A percentile compares a stretch with the other conserved stretches of the same genome.
Conservation (phyloP, 2,888 invertebrate genomes). For the Pterostichus madidus region DNA sequence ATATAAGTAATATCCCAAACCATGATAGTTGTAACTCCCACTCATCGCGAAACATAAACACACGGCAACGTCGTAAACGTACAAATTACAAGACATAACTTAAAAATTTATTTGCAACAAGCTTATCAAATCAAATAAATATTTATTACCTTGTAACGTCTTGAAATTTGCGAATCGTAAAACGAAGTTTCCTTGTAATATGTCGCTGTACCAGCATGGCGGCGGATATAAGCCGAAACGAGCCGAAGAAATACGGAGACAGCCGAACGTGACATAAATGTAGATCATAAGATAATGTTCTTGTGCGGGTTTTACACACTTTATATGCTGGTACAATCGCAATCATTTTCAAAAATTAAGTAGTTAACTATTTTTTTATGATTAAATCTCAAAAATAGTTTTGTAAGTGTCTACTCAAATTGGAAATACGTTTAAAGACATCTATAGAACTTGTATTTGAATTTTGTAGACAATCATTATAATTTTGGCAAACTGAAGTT, state of each 20-base stretch:
- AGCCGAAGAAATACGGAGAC: slow-evolving; percentile 20
- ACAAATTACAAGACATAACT: slow-evolving; percentile 64
- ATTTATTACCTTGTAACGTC: slow-evolving; percentile 65
- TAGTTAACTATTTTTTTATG: neutral
- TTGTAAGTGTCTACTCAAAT: no score
- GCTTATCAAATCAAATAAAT: slow-evolving; percentile 66
- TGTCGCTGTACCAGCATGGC: slow-evolving; percentile 57
- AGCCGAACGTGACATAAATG: slow-evolving; percentile 21
- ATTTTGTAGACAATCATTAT: no score
- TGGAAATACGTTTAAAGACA: no score
- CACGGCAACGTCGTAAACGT: slow-evolving; percentile 59
- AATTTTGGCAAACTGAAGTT: no score
- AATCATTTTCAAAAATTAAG: neutral
- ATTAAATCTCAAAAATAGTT: no score
- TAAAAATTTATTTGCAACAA: slow-evolving; percentile 64
- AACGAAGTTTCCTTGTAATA: slow-evolving; percentile 54
- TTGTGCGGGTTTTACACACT: neutral
- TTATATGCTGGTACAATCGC: slow-evolving; percentile 36
- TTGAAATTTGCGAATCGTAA: slow-evolving; percentile 65
- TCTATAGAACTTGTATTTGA: no score
- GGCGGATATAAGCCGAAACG: slow-evolving; percentile 19
- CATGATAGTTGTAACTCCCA: slow-evolving; percentile 59
- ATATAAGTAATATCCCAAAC: slow-evolving; percentile 57
- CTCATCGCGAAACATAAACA: slow-evolving; percentile 47
- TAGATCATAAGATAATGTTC: slow-evolving; percentile 35